These are phyloP conservation scores for Callopanchax toddi DNA, from an alignment of 2,113 vertebrate genomes.

Conservation along the genomic window DNA sequence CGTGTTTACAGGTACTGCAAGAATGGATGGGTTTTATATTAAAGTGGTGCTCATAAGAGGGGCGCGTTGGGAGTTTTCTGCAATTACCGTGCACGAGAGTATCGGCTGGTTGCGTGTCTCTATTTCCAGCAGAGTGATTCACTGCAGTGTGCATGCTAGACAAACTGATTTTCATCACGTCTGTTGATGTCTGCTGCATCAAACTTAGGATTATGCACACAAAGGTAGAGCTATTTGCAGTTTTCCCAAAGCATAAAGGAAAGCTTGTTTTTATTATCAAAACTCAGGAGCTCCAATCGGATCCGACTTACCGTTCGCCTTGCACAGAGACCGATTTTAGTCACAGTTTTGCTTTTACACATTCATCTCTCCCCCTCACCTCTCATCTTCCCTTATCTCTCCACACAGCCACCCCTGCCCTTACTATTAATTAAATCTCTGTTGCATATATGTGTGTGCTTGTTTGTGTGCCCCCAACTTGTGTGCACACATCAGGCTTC, in stretches of 20 bases:
- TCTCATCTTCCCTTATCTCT: slow-evolving; percentile 51
- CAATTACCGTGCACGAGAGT: neutral
- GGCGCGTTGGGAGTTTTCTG: neutral
- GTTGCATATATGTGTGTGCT: neutral
- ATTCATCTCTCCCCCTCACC: slow-evolving; percentile 25
- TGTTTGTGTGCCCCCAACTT: neutral
- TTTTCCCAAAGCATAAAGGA: slow-evolving; percentile 6
- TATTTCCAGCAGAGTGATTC: neutral
- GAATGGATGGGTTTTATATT: neutral
- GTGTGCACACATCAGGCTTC: slow-evolving; percentile 47
- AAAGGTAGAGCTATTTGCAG: slow-evolving; percentile 4
- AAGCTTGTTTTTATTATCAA: slow-evolving; percentile 17
- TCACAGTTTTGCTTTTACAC: slow-evolving; percentile 17
- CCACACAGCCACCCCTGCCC: slow-evolving; percentile 43
- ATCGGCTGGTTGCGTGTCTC: neutral
- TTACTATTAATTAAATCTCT: slow-evolving; percentile 63
- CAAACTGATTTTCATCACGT: slow-evolving; percentile 1
- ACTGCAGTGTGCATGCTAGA: neutral
- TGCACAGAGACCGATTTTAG: slow-evolving; percentile 28
- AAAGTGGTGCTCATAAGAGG: neutral
- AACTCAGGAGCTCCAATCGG: slow-evolving; percentile 23
- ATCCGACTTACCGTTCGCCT: slow-evolving; percentile 13
- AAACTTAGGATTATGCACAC: neutral
- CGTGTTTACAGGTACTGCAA: neutral
- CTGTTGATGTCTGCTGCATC: neutral